phyloP scores from a whole-genome alignment of 2,888 invertebrate species.

The Heliothis peltigera region DNA sequence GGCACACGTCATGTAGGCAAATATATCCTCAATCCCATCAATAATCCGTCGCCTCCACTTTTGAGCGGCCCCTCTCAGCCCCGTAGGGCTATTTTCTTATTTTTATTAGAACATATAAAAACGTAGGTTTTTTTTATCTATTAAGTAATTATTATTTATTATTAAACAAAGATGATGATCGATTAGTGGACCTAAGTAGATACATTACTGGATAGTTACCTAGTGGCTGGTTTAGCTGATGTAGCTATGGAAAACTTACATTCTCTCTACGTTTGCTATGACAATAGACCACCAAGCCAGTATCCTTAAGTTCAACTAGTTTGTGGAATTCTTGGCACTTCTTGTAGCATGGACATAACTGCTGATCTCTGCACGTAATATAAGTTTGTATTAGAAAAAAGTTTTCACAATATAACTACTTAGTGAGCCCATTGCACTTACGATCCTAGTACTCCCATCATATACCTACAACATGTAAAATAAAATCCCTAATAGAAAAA shows the following conservation, averaged over 20 bases:
- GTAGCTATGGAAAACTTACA: slow-evolving; percentile 56
- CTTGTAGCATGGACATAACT: slow-evolving; percentile 37
- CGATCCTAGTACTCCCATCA: slow-evolving; percentile 15
- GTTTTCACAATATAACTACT: background rate
- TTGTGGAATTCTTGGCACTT: slow-evolving; percentile 56
- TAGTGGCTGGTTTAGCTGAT: background rate
- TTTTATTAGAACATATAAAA: too few relatives aligned
- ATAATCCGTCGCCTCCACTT: too few relatives aligned
- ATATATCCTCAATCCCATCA: too few relatives aligned
- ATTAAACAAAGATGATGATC: too few relatives aligned
- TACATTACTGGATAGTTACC: background rate
- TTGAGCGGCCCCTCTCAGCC: too few relatives aligned
- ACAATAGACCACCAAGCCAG: slow-evolving; percentile 70
- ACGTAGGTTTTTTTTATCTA: too few relatives aligned
- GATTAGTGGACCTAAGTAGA: too few relatives aligned
- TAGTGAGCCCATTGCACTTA: slow-evolving; percentile 12
- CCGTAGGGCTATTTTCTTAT: too few relatives aligned
- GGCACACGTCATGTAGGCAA: too few relatives aligned
- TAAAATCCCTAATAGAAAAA: slow-evolving; percentile 25
- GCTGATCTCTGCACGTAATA: slow-evolving; percentile 31
- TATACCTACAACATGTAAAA: slow-evolving; percentile 23
- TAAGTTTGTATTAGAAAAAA: background rate
- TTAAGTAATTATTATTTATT: too few relatives aligned
- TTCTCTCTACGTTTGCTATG: slow-evolving; percentile 50
- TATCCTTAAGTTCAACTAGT: slow-evolving; percentile 64